Percentiles rank a stretch among this genome's conserved stretches.
These are phyloP conservation scores for Ostrea denselamellosa DNA, from an alignment of 1,140 invertebrate genomes.

Conservation along the genomic window DNA sequence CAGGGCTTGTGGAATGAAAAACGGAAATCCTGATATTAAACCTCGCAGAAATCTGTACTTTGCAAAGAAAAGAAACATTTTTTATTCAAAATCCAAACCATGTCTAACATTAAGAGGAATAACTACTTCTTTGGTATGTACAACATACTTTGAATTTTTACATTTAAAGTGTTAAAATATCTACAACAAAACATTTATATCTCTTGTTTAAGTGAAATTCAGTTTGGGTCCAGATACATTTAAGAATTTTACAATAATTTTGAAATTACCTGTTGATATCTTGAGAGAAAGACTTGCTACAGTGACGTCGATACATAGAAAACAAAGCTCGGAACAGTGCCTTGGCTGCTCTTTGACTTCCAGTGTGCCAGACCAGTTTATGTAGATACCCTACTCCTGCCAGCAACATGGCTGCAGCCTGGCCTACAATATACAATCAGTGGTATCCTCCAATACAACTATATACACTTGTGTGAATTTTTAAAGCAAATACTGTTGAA, in stretches of 20 bases:
- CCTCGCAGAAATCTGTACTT: conserved; percentile 66
- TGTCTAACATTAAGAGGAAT: neutral
- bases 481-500: no score
- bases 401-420: conserved; percentile 60
- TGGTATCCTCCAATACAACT: no score
- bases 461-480: no score
- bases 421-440: conserved; percentile 32
- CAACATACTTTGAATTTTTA: no score
- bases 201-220: neutral
- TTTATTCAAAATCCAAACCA: neutral
- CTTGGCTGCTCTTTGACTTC: conserved; percentile 59
- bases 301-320: conserved; percentile 64
- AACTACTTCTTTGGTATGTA: neutral
- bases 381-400: conserved; percentile 65
- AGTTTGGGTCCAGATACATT: neutral
- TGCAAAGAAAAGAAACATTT: neutral
- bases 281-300: conserved; percentile 62
- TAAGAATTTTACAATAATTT: neutral
- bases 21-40: conserved; percentile 66
- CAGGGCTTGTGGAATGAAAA: conserved; percentile 69
- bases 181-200: no score
- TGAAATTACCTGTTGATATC: conserved; percentile 64
- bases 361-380: conserved; percentile 67
- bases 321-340: conserved; percentile 67
- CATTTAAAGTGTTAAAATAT: no score